Percentiles rank a stretch among this genome's conserved stretches.
phyloP scores from a whole-genome alignment of 2,888 invertebrate species.

The Artemia sinica region DNA sequence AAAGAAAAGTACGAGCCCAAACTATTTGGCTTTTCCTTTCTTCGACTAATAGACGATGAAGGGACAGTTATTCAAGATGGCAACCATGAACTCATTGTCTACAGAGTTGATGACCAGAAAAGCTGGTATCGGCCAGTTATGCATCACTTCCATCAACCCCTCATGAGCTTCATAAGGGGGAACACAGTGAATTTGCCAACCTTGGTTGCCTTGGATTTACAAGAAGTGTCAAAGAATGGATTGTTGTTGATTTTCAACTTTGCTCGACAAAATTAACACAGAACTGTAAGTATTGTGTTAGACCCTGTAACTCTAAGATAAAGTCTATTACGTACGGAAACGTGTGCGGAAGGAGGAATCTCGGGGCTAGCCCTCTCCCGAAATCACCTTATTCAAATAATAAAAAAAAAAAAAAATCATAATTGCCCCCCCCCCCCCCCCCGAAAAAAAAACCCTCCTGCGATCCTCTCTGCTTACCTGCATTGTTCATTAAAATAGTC shows the following conservation, averaged over 20 bases:
- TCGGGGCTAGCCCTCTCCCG: too few species aligned
- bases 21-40: constrained; percentile 75
- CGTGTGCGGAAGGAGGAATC: too few species aligned
- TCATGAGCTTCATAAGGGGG: constrained; percentile 34
- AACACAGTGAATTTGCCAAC: constrained; percentile 31
- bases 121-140: constrained; percentile 41
- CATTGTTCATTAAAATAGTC: too few species aligned
- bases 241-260: constrained; percentile 59
- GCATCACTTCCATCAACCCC: constrained; percentile 34
- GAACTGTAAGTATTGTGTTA: constrained; percentile 45
- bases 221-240: constrained; percentile 64
- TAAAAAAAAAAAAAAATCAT: too few species aligned
- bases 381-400: too few species aligned
- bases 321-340: too few species aligned
- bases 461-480: too few species aligned
- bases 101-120: constrained; percentile 71
- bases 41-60: constrained; percentile 71
- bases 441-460: too few species aligned
- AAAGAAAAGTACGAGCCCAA: constrained; percentile 78
- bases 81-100: constrained; percentile 70
- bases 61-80: constrained; percentile 77
- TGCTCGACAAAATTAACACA: constrained; percentile 95
- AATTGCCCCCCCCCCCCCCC: too few species aligned
- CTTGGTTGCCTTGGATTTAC: constrained; percentile 38
- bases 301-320: not conserved